A percentile compares a stretch with the other conserved stretches of the same genome.
Conservation (phyloP, 2,888 invertebrate species). For the Platycheirus albimanus region DNA sequence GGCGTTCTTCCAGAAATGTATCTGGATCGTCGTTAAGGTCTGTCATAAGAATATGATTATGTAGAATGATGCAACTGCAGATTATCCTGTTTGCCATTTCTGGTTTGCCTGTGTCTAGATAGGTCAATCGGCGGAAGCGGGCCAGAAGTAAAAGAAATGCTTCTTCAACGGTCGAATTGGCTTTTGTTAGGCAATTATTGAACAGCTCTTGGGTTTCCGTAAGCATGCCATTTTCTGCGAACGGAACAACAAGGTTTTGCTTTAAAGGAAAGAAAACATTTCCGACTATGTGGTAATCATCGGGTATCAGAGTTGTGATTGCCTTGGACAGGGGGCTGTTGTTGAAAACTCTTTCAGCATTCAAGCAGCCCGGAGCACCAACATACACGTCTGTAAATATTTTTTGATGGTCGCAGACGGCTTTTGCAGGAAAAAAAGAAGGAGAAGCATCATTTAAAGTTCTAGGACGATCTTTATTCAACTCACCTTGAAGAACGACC, state of each 20-base stretch:
- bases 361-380: constrained; percentile 49
- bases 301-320: constrained; percentile 32
- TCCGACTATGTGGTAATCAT: constrained; percentile 58
- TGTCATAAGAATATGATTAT: constrained; percentile 58
- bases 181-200: constrained; percentile 28
- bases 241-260: constrained; percentile 50
- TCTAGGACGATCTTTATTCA: background rate
- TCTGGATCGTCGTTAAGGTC: constrained; percentile 32
- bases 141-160: constrained; percentile 38
- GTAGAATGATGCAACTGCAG: constrained; percentile 40
- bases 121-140: constrained; percentile 45
- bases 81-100: constrained; percentile 57
- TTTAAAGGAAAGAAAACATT: constrained; percentile 8
- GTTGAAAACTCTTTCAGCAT: constrained; percentile 38
- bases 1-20: background rate
- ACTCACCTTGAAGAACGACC: constrained; percentile 51
- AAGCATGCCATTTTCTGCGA: background rate
- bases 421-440: constrained; percentile 1
- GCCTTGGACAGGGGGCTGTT: constrained; percentile 54
- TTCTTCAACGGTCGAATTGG: background rate
- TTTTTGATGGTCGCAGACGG: constrained; percentile 59
- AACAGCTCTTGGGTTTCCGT: constrained; percentile 34
- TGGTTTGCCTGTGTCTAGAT: constrained; percentile 52
- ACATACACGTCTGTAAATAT: constrained; percentile 60
- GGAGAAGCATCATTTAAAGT: background rate